Base-by-base conservation (phyloP, 2,888 invertebrate species). In the Pachliopta kotzebuea region DNA sequence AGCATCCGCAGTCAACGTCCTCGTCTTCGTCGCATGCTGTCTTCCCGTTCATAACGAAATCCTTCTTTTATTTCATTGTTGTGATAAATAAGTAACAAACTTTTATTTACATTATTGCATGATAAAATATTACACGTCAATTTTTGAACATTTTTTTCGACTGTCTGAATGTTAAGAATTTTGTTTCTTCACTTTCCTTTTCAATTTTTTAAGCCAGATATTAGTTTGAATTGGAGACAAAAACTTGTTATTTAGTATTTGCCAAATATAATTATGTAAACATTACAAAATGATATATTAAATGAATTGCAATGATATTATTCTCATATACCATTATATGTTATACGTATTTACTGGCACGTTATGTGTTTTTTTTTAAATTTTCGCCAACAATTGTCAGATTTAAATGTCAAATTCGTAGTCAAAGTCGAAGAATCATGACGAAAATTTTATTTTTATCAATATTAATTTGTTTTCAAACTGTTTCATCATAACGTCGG, bases 361-460 rank as follows among this genome's bases (percentile, higher is more conserved):
- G 63, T 62, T 69, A 59, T 60, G 60, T 62, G 42, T 49, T 56
- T 42, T 23, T n/a, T 20, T 20, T 24, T 61, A 66, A 70, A 68
- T 69, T 69, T 71, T 70, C 58, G 58, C 63, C 63, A 67, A 60
- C 68, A 66, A 66, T 67, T 68, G 63, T 69, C 56, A 70, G 31
- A 61, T 63, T 68, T 63, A 68, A 75, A 76, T 81, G 86, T 85
- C 88, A 89, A 89, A 89, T 86, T 88, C 76, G 67, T 77, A 85
- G 88, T 89, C 78, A 70, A 72, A 76, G 72, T 74, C 75, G 71
- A 61, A 68, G 71, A 75, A 83, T 76, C 76, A 84, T 86, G 85
- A 76, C 72, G 76, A 74, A 76, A 74, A 75, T 77, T 79, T 74
- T 70, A 74, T 58, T 54, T 65, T 65, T 58, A 58, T 58, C 50